phyloP scores from a whole-genome alignment of 2,113 vertebrate species.

The Edolisoma coerulescens region DNA sequence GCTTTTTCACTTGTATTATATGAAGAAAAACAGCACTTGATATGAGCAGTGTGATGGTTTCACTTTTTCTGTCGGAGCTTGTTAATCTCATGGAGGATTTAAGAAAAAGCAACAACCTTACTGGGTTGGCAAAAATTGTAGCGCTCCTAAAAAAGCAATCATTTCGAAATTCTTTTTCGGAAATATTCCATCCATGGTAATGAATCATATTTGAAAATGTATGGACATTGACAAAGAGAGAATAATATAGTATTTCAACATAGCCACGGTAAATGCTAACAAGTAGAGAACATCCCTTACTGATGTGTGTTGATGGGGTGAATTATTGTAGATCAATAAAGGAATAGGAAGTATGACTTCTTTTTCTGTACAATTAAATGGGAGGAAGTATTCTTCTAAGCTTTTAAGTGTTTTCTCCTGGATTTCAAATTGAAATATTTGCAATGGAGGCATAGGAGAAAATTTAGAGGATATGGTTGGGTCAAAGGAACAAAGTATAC shows the following conservation, averaged over 20 bases:
- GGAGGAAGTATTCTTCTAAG: background rate
- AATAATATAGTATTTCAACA: background rate
- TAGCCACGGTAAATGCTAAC: background rate
- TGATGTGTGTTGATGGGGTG: background rate
- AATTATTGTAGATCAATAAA: background rate
- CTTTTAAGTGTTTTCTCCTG: background rate
- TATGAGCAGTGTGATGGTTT: constrained; percentile 30
- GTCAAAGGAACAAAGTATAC: constrained; percentile 55
- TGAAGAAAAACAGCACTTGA: constrained; percentile 27
- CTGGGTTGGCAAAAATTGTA: background rate
- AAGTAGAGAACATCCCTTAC: background rate
- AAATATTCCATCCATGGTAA: constrained; percentile 2
- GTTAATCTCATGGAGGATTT: constrained; percentile 38
- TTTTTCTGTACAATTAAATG: background rate
- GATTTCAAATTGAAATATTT: constrained; percentile 18
- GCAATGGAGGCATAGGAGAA: background rate
- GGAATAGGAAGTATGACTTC: background rate
- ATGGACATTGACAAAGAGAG: background rate
- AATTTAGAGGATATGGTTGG: constrained; percentile 28
- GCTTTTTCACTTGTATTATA: constrained; percentile 46
- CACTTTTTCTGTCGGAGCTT: constrained; percentile 50
- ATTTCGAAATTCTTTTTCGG: background rate
- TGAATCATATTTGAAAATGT: background rate
- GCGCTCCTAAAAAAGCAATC: background rate
- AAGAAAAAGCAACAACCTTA: background rate